Evolutionary conservation across 2,113 vertebrate genomes (phyloP).

Genomic region (Orthonyx spaldingii): DNA sequence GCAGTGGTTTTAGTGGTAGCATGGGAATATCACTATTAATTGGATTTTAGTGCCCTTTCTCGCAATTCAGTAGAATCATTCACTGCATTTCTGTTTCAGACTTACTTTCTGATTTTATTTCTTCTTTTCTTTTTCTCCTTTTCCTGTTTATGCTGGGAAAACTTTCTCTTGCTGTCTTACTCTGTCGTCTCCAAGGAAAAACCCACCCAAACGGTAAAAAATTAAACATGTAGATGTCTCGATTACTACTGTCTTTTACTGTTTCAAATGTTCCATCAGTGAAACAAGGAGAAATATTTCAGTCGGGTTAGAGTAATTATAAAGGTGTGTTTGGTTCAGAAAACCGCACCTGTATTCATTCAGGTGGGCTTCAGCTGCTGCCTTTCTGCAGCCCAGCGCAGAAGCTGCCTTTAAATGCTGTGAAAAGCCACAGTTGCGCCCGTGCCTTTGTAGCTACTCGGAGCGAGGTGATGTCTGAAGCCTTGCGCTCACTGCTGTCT

Average conservation of each 20-base stretch:
- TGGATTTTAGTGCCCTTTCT: background rate
- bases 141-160: conserved; percentile 57
- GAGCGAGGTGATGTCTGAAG: accelerated
- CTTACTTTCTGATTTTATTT: conserved; percentile 38
- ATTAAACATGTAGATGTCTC: background rate
- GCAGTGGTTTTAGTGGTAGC: background rate
- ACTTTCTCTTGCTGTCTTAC: conserved; percentile 58
- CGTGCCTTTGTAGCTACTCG: accelerated
- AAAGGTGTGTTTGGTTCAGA: background rate
- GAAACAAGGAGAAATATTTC: background rate
- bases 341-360: background rate
- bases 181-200: conserved; percentile 75
- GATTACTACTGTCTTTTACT: background rate
- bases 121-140: conserved; percentile 39
- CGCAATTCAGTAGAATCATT: background rate
- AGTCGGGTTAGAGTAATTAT: background rate
- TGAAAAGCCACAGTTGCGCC: background rate
- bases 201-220: conserved; percentile 80
- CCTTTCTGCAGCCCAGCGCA: accelerated
- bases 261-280: background rate
- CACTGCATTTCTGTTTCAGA: background rate
- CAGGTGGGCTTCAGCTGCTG: background rate
- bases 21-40: background rate
- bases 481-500: background rate
- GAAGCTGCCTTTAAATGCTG: background rate